Evolutionary conservation across 2,113 vertebrate genomes (phyloP), one percentile per base, ranked within the genome.

Genomic region (Centropristis striata): DNA sequence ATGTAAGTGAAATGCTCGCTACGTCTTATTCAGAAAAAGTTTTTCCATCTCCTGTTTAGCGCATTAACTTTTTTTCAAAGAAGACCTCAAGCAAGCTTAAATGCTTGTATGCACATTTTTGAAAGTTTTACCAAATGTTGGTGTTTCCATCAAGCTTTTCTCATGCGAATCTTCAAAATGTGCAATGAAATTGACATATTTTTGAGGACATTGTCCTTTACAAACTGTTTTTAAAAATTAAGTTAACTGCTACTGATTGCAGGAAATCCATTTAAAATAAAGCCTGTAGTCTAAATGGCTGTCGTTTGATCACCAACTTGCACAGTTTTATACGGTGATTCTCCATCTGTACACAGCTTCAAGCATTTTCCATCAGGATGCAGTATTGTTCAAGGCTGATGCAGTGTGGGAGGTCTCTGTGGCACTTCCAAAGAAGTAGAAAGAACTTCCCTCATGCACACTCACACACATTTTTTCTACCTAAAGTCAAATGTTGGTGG

Each of bases 371-470:
- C 32, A 75, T 39, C 66, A 75, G 83, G 81, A 68, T 60, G 53
- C 46, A 50, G 37, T 25, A 37, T 72, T 88, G 78, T 84, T 80
- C 64, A 27, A 71, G 61, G 53, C 70, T 39, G 53, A 25, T 73
- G 83, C 84, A 76, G 81, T 64, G 88, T 92, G 88, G 83, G 92
- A 90, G 92, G 90, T 90, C 90, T 92, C 75, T 80, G 75, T 73
- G 83, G 80, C 70, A 59, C 71, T 88, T 82, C 50, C 77, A 83
- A 66, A 84, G 78, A 74, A 71, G 78, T 32, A 71, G 58, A 85
- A 86, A 88, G 71, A 85, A 70, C 84, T 67, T 65, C 70, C 50
- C 57, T 75, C 50, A 37, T 28, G 11, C 39, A 8, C 68, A 8
- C 73, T 49, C 73, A 27, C 59, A 77, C 71, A 81, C 74, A 83